phyloP scores from a whole-genome alignment of 2,797 vertebrate species.

The Eidolon dupreanum region DNA sequence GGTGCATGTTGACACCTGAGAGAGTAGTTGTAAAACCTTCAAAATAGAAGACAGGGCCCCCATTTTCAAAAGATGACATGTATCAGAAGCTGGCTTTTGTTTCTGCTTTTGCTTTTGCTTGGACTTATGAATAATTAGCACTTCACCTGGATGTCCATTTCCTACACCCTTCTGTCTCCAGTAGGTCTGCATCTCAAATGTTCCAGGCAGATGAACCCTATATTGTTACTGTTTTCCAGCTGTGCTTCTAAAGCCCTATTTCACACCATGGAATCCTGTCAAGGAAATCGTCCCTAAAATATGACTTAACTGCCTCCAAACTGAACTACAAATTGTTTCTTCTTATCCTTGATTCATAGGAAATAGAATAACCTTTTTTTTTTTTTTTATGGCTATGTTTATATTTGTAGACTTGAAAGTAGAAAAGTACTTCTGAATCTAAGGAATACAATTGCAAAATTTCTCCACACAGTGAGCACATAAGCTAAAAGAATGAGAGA shows the following conservation, averaged over 20 bases:
- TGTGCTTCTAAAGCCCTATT: background rate
- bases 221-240: background rate
- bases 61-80: background rate
- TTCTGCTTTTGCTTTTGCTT: background rate
- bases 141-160: background rate
- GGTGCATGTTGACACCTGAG: background rate
- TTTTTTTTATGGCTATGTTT: constrained; percentile 14
- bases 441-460: background rate
- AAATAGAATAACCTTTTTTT: constrained; percentile 5
- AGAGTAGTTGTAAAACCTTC: background rate
- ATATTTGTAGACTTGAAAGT: background rate
- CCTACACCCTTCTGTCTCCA: background rate
- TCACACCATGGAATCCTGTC: constrained; percentile 12
- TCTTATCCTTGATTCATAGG: constrained; percentile 29
- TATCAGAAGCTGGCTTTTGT: background rate
- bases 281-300: constrained; percentile 30
- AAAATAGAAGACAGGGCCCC: background rate
- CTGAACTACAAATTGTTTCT: constrained; percentile 19
- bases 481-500: background rate
- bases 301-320: constrained; percentile 12
- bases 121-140: background rate
- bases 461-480: background rate
- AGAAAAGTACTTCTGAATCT: constrained; percentile 21
- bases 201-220: background rate
- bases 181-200: background rate